phyloP scores from a whole-genome alignment of 2,113 vertebrate species.

The Nyctereutes procyonoides region DNA sequence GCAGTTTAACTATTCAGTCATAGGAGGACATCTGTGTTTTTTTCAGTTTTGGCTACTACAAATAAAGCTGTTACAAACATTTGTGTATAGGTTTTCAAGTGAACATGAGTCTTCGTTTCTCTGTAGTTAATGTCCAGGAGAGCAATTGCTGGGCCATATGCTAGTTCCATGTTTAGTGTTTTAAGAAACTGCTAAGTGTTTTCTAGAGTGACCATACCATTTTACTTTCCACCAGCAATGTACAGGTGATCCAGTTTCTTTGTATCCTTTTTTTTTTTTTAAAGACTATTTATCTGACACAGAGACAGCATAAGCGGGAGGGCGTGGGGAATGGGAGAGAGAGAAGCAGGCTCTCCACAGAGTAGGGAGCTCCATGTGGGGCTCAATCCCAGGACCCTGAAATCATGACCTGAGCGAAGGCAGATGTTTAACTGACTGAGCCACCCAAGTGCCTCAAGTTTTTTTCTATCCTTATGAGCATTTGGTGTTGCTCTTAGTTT shows the following conservation, averaged over 20 bases:
- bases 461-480: not conserved
- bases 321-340: too few relatives aligned
- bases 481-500: constrained; percentile 11
- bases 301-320: too few relatives aligned
- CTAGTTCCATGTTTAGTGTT: constrained; percentile 1
- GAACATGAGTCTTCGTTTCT: not conserved
- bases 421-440: too few relatives aligned
- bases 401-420: too few relatives aligned
- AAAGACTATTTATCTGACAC: too few relatives aligned
- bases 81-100: not conserved
- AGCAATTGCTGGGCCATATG: not conserved
- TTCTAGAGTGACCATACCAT: not conserved
- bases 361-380: too few relatives aligned
- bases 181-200: constrained; percentile 2
- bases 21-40: not conserved
- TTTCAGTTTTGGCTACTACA: not conserved
- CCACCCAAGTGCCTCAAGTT: not conserved
- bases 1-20: not conserved
- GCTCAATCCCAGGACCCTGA: too few relatives aligned
- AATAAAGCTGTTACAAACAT: constrained; percentile 16
- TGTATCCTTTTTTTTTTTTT: not conserved
- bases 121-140: not conserved
- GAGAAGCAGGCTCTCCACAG: too few relatives aligned
- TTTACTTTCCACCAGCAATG: not conserved
- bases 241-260: not conserved